Conservation (phyloP, 53 echinoderm and acorn worm species). For the Mesocentrotus franciscanus region DNA sequence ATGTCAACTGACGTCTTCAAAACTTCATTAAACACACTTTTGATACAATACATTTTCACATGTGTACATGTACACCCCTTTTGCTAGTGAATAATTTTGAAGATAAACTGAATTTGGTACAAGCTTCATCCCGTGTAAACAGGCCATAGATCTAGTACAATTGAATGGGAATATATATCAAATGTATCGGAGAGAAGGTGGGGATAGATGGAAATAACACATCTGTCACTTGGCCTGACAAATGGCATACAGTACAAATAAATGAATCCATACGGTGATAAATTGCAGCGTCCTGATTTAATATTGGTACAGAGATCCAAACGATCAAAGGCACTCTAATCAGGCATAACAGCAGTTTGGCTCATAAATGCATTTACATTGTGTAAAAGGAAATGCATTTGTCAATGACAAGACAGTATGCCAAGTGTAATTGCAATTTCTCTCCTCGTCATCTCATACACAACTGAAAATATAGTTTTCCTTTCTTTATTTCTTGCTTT, state of each 20-base stretch:
- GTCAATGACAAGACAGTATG: constrained; percentile 11
- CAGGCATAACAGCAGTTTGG: constrained; percentile 11
- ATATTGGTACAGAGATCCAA: constrained; percentile 13
- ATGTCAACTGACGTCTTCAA: no score
- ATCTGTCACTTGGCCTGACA: constrained; percentile 42
- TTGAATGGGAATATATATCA: neutral
- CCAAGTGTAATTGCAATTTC: neutral
- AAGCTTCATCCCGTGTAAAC: neutral
- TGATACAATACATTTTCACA: no score
- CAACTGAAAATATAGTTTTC: neutral
- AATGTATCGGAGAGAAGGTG: constrained; percentile 28
- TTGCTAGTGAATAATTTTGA: no score
- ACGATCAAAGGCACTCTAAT: constrained; percentile 1
- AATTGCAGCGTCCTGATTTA: constrained; percentile 28
- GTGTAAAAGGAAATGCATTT: neutral
- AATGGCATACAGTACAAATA: constrained; percentile 53
- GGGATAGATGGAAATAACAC: constrained; percentile 46
- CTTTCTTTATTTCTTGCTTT: neutral
- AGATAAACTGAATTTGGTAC: no score
- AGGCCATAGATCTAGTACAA: neutral
- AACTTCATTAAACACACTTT: no score
- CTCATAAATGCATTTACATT: neutral
- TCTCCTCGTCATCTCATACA: neutral
- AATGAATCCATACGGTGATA: constrained; percentile 37
- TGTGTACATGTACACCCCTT: no score